A percentile compares a stretch with the other conserved stretches of the same genome.
Conservation (phyloP, 2,888 invertebrate species). For the Aricia artaxerxes region DNA sequence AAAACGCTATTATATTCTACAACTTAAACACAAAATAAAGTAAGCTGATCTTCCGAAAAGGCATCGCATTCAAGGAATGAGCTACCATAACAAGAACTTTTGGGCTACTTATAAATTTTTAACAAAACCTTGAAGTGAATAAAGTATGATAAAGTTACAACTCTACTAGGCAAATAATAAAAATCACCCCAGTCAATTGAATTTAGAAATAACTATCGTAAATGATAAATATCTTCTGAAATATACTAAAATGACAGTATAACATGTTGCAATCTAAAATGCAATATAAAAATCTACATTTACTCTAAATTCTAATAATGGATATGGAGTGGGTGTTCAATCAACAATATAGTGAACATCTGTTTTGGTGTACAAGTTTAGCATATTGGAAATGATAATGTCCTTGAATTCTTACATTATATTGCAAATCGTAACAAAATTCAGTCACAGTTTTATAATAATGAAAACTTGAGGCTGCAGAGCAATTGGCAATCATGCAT, state of each 20-base stretch:
- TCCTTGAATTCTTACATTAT: background rate
- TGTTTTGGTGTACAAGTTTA: background rate
- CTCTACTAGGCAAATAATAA: background rate
- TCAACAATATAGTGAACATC: background rate
- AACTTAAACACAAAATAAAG: background rate
- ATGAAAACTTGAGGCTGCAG: background rate
- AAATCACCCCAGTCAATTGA: background rate
- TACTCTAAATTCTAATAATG: background rate
- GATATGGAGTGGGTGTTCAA: background rate
- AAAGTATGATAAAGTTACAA: background rate
- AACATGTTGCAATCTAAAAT: constrained; percentile 16
- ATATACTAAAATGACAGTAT: constrained; percentile 23
- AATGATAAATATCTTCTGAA: background rate
- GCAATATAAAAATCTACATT: constrained; percentile 23
- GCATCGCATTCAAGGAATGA: background rate
- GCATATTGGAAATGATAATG: background rate
- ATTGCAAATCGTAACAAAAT: background rate
- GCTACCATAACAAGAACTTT: background rate
- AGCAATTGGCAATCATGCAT: background rate
- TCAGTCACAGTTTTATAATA: background rate
- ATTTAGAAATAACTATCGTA: background rate
- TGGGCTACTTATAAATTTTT: background rate
- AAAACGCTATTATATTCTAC: background rate
- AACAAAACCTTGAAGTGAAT: background rate
- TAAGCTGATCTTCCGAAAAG: background rate